Evolutionary conservation across 2,113 vertebrate species (phyloP), one percentile per base, ranked within the genome.

Genomic region (Oreochromis aureus): DNA sequence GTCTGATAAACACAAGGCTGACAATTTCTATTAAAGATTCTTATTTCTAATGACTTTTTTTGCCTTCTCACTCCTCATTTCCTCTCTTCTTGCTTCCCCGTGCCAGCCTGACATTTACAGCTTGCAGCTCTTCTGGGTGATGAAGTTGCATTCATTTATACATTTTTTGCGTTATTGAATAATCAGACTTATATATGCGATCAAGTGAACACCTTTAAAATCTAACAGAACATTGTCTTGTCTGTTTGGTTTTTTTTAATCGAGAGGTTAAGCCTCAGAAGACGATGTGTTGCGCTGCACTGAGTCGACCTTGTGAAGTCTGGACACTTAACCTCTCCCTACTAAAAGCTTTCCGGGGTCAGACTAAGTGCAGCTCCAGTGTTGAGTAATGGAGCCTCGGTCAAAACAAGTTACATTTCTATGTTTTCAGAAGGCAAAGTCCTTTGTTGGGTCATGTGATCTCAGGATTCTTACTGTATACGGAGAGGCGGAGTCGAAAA

Each of bases 271-370:
- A 76, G 83, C 82, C 59, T 46, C 78, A n/a, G 86, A 73, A 80
- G 88, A 82, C 85, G 34, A 71, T 69, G 86, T 78, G 46, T 88
- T 58, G 86, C 69, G 90, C 56, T 90, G 90, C 27, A 92, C 87
- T 7, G 84, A 86, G 82, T 82, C 82, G 88, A 78, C 88, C 92
- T 86, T 83, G 87, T 94, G 92, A 83, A 83, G 94, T 94, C 94
- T 93, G 92, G 93, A 94, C 93, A 94, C 92, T 94, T 95, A 95
- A 95, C 94, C 94, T 90, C 90, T 94, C 84, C 79, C 86, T 58
- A 86, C 95, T 95, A 94, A 96, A 95, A 96, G 96, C 95, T 95
- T 95, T 93, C 86, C 13, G 88, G 89, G 95, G 94, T 96, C 95
- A 95, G 85, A 46, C 87, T 87, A 63, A 93, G 94, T 95, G 91